Evolutionary conservation across 2,888 invertebrate species (phyloP), one percentile per base, ranked within the genome.

Genomic region (Scelioninae gen. 2): DNA sequence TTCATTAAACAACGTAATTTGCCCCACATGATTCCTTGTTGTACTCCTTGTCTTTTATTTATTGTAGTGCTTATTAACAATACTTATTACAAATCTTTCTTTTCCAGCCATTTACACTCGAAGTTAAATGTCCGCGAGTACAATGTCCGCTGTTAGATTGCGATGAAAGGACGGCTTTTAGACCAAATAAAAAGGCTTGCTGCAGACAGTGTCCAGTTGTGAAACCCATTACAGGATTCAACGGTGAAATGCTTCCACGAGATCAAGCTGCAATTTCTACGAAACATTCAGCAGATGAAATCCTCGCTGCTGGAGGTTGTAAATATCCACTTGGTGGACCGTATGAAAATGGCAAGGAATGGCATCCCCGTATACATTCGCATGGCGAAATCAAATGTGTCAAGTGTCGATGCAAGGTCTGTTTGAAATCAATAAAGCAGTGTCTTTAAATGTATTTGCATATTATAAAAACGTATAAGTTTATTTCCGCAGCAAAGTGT

Each of bases 311-410:
- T 74, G 95, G 95, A 2, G 96, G 95, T 15, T 97, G 96, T 87
- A 91, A 91, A 81, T 94, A 93, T 81, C 91, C 92, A 0, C 88
- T 90, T 64, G 87, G 87, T 9, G 91, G 91, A 43, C 91, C 92
- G 0, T 88, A 91, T 73, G 89, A 89, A 55, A 91, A 92, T 75
- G 95, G 95, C 31, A 91, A 92, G 79, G 94, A 94, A 84, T 97
- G 95, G 90, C 95, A 96, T 87, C 96, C 96, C 0, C 90, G 92
- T 15, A 90, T 97, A 77, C 93, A 93, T 81, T 94, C 96, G 11
- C 93, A 95, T 81, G 96, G 96, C 33, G 93, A 94, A 82, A 92
- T 95, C 85, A 92, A 94, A 86, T 97, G 96, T 86, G 93, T 96
- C 84, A 93, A 93, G 79, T 97, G 97, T 85, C 91, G 92, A 79